Evolutionary conservation across 2,888 invertebrate species (phyloP), one percentile per base, ranked within the genome.

Genomic region (Penaeus monodon): DNA sequence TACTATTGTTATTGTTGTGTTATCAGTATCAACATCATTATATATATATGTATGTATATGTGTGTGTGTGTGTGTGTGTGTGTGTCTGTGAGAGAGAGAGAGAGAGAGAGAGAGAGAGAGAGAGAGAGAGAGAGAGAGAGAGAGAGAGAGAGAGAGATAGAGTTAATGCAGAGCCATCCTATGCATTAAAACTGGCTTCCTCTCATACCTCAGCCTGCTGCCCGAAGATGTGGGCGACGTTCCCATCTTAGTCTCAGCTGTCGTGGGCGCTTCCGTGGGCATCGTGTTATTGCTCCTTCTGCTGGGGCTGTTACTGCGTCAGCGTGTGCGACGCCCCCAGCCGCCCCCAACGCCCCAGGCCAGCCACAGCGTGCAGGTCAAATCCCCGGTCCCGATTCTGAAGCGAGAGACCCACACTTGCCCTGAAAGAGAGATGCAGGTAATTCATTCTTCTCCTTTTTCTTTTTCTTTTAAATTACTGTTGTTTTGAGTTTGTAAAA

Each of bases 211-310:
- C 85, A 85, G 85, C 17, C 24, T 85, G 73, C 44, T 85, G n/a
- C 74, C 80, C 27, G 66, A 64, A 22, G 81, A 68, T 8, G 29
- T 68, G 22, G 85, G 24, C 64, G 85, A 76, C 14, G 74, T 85
- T 17, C 74, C 80, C n/a, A 65, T 81, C 44, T 49, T 85, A 12
- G 49, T 49, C 49, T 49, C 49, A 12, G 49, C 49, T 14, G 49
- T 49, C 12, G 49, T 49, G 49, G 49, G 49, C 14, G 49, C 49
- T 29, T 57, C 65, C 20, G 77, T 78, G 49, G 84, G 84, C 20
- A 64, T 84, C 29, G 68, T 78, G 57, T 68, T 84, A 17, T 70
- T 84, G 57, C 68, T 84, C 57, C 77, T 78, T 0, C 77, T 84
- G 12, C 78, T 84, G 57, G 78, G 44, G 1, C 29, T 84, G 2